Conservation (phyloP, 1,140 invertebrate species). For the Drosophila lacertosa region DNA sequence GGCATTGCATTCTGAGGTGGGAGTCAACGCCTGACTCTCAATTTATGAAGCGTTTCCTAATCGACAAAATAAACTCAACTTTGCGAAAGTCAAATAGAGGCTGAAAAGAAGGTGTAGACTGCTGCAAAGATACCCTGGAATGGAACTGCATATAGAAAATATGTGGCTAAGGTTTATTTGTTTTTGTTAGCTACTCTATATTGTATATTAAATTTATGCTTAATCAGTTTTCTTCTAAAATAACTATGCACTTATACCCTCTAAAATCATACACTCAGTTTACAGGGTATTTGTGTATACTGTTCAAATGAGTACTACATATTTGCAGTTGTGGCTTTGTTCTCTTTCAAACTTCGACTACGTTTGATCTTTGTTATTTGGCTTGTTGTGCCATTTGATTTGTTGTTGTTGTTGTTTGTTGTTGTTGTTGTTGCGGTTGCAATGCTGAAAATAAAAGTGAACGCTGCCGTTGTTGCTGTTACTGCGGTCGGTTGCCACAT, state of each 20-base stretch:
- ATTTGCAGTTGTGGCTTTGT: constrained; percentile 39
- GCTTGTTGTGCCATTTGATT: constrained; percentile 57
- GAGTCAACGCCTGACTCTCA: no score
- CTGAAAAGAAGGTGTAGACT: neutral
- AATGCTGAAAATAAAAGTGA: constrained; percentile 73
- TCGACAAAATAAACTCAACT: constrained; percentile 2
- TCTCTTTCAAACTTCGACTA: constrained; percentile 32
- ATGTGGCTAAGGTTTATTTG: no score
- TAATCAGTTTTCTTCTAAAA: no score
- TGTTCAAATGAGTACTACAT: constrained; percentile 20
- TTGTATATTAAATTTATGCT: no score
- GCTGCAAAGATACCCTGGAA: neutral
- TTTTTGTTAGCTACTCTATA: no score
- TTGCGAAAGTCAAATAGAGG: constrained; percentile 1
- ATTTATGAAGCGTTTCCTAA: no score
- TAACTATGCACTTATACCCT: no score
- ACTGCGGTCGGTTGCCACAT: constrained; percentile 39
- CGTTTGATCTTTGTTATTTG: constrained; percentile 75
- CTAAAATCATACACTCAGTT: neutral
- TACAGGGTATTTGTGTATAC: constrained; percentile 6
- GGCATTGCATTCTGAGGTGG: no score
- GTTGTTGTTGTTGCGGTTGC: constrained; percentile 56
- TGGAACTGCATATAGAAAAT: no score
- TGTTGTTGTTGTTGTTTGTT: constrained; percentile 25
- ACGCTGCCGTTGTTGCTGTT: constrained; percentile 42